Conservation (phyloP, 2,113 vertebrate genomes). For the Leptosomus discolor region DNA sequence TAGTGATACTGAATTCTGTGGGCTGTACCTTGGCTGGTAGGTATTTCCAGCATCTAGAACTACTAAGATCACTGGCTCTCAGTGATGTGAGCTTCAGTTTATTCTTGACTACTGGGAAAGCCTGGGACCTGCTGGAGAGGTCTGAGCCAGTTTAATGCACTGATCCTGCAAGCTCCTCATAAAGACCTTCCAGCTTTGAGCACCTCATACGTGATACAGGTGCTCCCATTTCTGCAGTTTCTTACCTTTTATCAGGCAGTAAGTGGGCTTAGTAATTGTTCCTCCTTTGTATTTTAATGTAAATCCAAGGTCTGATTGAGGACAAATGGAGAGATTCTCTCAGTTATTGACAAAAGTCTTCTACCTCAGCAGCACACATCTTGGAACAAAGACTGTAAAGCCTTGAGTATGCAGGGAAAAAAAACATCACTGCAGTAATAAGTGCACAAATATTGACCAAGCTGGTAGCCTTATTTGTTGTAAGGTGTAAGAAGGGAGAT, state of each 20-base stretch:
- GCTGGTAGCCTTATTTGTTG: neutral
- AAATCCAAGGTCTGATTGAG: neutral
- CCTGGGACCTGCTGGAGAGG: no score
- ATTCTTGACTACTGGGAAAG: neutral
- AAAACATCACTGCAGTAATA: neutral
- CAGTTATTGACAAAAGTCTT: neutral
- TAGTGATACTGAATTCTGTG: neutral
- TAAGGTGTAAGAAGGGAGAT: neutral
- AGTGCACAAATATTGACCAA: neutral
- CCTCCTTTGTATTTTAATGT: neutral
- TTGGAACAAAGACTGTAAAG: neutral
- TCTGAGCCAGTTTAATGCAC: neutral
- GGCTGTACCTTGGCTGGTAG: neutral
- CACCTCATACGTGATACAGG: neutral
- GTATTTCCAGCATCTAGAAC: neutral
- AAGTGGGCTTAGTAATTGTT: neutral
- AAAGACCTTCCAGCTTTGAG: neutral
- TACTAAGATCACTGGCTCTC: neutral
- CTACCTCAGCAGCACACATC: neutral
- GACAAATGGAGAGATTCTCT: neutral
- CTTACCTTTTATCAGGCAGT: neutral
- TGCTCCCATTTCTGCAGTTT: neutral
- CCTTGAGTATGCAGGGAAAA: rapidly evolving
- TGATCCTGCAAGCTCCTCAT: neutral
- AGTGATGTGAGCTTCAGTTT: neutral